phyloP scores from a whole-genome alignment of 2,888 invertebrate genomes.

The Eilema sororculum region DNA sequence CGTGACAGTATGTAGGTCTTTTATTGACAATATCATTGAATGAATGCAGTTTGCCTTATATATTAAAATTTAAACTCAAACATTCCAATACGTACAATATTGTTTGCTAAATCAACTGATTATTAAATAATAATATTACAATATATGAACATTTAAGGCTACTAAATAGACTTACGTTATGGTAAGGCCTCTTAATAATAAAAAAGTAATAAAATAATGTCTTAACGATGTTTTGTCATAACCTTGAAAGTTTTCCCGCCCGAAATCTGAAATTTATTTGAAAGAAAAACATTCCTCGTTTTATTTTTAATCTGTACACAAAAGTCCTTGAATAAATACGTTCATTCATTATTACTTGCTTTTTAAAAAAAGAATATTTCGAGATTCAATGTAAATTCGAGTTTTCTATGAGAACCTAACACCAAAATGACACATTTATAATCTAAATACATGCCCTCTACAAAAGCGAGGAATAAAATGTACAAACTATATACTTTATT shows the following conservation, averaged over 20 bases:
- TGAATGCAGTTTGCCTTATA: slow-evolving; percentile 7
- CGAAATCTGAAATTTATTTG: background rate
- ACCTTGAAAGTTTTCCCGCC: slow-evolving; percentile 1
- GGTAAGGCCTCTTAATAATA: slow-evolving; percentile 68
- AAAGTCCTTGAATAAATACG: background rate
- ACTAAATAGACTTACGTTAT: slow-evolving; percentile 65
- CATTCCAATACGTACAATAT: slow-evolving; percentile 61
- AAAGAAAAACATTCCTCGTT: background rate
- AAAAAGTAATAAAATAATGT: slow-evolving; percentile 23
- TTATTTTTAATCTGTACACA: slow-evolving; percentile 3
- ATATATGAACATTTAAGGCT: slow-evolving; percentile 61
- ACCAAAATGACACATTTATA: slow-evolving; percentile 25
- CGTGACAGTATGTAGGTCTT: too few relatives aligned
- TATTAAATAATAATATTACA: slow-evolving; percentile 73
- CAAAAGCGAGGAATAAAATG: slow-evolving; percentile 13
- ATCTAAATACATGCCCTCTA: slow-evolving; percentile 17
- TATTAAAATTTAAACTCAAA: slow-evolving; percentile 56
- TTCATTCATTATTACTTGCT: background rate
- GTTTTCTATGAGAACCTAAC: slow-evolving; percentile 21
- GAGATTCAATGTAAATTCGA: slow-evolving; percentile 45
- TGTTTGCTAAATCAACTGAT: slow-evolving; percentile 62
- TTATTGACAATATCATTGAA: too few relatives aligned
- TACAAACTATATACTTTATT: slow-evolving; percentile 11
- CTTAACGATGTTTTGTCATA: slow-evolving; percentile 1
- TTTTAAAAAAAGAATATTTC: slow-evolving; percentile 2